A percentile compares a stretch with the other conserved stretches of the same genome.
Conservation (phyloP, 2,888 invertebrate species). For the Cheilosia vernalis region DNA sequence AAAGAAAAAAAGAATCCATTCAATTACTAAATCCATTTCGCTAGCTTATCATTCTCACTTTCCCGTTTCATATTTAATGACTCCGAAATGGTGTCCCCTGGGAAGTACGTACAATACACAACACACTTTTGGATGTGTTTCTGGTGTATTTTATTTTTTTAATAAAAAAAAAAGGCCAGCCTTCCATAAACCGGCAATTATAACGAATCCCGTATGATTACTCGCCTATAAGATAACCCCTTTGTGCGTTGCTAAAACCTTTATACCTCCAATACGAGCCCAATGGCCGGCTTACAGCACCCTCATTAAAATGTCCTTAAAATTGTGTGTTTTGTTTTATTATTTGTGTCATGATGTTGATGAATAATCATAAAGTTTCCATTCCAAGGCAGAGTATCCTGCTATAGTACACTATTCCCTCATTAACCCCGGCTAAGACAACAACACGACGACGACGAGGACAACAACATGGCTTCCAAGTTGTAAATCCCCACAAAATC, state of each 20-base stretch:
- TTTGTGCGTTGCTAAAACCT: conserved; percentile 9
- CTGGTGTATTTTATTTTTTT: not conserved
- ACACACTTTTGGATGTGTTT: too few relatives aligned
- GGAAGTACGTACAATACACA: too few relatives aligned
- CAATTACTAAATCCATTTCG: not conserved
- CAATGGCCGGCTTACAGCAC: conserved; percentile 35
- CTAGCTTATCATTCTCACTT: not conserved
- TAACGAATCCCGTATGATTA: conserved; percentile 16
- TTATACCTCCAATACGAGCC: conserved; percentile 28
- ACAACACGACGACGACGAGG: conserved; percentile 13
- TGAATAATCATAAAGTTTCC: conserved; percentile 70
- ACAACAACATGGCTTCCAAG: conserved; percentile 43
- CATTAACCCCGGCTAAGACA: conserved; percentile 49
- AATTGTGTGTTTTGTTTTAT: conserved; percentile 26
- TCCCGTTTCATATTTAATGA: not conserved
- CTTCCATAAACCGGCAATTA: conserved; percentile 17
- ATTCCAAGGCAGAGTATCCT: conserved; percentile 29
- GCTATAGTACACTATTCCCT: conserved; percentile 45
- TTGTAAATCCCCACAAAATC: conserved; percentile 64
- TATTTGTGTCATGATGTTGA: conserved; percentile 40
- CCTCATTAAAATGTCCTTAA: conserved; percentile 67
- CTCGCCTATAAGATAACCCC: conserved; percentile 9
- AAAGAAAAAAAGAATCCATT: not conserved
- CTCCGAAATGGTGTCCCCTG: not conserved
- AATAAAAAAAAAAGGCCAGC: conserved; percentile 2